Base-by-base conservation (phyloP, 2,888 invertebrate species). In the Lycocerus yunnanus region DNA sequence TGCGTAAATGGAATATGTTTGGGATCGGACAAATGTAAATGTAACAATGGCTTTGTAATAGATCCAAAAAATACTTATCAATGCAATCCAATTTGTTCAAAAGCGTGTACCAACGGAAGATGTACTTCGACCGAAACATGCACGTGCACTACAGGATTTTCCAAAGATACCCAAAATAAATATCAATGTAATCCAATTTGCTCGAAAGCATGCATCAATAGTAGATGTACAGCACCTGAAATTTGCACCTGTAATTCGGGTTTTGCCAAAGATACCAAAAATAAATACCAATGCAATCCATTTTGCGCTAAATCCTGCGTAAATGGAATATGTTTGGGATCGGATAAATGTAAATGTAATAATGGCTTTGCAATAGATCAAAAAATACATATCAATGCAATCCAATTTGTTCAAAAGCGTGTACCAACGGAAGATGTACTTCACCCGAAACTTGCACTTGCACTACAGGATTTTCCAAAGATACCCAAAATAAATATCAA, bases 381-480 rank as follows among this genome's bases (percentile, higher is more conserved):
- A 88, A 89, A 0, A 88, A 91, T 59, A 89, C 89, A 78, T 91
- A 88, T 58, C 66, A 15, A 82, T 94, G 94, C 79, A 81, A 89
- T 0, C 92, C 93, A 0, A 85, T 86, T 18, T 94, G 94, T 81
- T 83, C 82, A 9, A 85, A 85, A 3, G 86, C 85, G 70, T 92
- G 91, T 65, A 80, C 86, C 72, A 91, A 90, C 85, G 88, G 89
- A 15, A 88, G 88, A 66, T 90, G 90, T 77, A 87, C 87, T 59
- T 87, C 88, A 0, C 89, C 89, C 1, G 90, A 92, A 80, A 86
- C 85, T 1, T 93, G 93, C 80, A 84, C 88, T n/a, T 93, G 92
- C 82, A 88, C 87, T 72, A 77, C 80, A 63, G 87, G 87, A 87
- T 77, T 90, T 66, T 10, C 10, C 5, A 18, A 11, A 1, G 66